Conservation (phyloP, 2,888 invertebrate genomes). For the Ashinkailepas kermadecensis region DNA sequence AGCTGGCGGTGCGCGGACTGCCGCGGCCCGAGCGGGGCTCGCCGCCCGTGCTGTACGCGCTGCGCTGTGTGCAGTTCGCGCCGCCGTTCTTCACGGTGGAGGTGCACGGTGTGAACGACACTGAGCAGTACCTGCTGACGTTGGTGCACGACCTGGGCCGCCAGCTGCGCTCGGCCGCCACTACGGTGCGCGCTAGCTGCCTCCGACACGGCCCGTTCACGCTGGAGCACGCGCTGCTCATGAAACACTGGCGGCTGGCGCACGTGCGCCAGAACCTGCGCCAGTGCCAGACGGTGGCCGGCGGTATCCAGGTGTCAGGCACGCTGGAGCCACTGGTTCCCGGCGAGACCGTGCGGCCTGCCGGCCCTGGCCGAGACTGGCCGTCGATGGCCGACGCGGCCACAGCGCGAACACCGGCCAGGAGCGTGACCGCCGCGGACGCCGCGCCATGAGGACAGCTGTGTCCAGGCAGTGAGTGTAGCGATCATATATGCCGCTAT, state of each 20-base stretch:
- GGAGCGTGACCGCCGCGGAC: no score
- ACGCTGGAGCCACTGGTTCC: slow-evolving; percentile 8
- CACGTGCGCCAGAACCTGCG: slow-evolving; percentile 45
- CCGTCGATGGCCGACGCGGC: no score
- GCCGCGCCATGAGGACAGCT: no score
- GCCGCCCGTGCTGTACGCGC: slow-evolving; percentile 71
- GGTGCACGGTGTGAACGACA: slow-evolving; percentile 78
- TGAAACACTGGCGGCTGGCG: slow-evolving; percentile 71
- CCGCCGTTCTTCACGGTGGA: slow-evolving; percentile 63
- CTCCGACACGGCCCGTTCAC: slow-evolving; percentile 74
- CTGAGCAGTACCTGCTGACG: slow-evolving; percentile 63
- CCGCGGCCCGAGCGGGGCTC: slow-evolving; percentile 63
- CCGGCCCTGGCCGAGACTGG: no score
- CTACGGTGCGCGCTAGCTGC: slow-evolving; percentile 70
- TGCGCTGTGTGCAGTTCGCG: slow-evolving; percentile 72
- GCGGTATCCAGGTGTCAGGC: neutral
- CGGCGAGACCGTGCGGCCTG: neutral
- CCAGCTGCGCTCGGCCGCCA: slow-evolving; percentile 67
- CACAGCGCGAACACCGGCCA: no score
- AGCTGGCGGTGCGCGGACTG: slow-evolving; percentile 72
- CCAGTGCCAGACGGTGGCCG: neutral
- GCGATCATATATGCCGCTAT: no score
- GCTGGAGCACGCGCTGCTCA: slow-evolving; percentile 63
- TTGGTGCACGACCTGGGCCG: slow-evolving; percentile 78
- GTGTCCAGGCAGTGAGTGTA: no score